A percentile compares a stretch with the other conserved stretches of the same genome.
Conservation (phyloP, 2,888 invertebrate genomes). For the Noctua janthe region DNA sequence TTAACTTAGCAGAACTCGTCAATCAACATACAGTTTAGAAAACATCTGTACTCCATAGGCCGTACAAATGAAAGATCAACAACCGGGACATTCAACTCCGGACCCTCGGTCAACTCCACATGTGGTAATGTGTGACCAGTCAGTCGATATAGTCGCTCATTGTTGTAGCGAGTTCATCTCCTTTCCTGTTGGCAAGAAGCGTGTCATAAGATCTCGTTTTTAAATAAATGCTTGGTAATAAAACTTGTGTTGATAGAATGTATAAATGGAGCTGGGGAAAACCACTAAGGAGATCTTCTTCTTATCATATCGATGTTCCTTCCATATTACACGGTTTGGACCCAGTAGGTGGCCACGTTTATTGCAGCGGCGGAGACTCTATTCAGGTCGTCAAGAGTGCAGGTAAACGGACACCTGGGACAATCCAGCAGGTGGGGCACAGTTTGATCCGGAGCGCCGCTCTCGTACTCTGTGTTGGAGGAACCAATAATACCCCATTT, state of each 20-base stretch:
- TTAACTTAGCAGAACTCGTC: not conserved
- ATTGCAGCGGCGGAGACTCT: no score
- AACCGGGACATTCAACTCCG: constrained; percentile 35
- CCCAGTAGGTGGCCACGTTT: no score
- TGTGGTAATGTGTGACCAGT: constrained; percentile 26
- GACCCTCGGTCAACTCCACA: constrained; percentile 10
- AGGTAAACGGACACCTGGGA: no score
- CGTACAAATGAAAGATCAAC: constrained; percentile 23
- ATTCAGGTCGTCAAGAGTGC: no score
- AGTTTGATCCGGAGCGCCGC: no score
- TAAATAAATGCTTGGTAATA: not conserved
- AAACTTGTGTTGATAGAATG: not conserved
- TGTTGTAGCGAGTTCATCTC: not conserved
- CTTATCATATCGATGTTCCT: no score
- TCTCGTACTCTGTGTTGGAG: no score
- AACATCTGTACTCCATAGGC: constrained; percentile 16
- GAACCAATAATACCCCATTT: no score
- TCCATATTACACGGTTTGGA: no score
- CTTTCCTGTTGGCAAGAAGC: not conserved
- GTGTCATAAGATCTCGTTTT: not conserved
- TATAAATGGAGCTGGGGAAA: no score
- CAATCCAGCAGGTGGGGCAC: no score
- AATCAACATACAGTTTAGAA: constrained; percentile 23
- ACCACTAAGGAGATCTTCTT: no score
- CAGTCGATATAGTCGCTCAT: not conserved